These are phyloP conservation scores for Microplitis manilae DNA, from an alignment of 2,888 invertebrate species.

Conservation along the genomic window DNA sequence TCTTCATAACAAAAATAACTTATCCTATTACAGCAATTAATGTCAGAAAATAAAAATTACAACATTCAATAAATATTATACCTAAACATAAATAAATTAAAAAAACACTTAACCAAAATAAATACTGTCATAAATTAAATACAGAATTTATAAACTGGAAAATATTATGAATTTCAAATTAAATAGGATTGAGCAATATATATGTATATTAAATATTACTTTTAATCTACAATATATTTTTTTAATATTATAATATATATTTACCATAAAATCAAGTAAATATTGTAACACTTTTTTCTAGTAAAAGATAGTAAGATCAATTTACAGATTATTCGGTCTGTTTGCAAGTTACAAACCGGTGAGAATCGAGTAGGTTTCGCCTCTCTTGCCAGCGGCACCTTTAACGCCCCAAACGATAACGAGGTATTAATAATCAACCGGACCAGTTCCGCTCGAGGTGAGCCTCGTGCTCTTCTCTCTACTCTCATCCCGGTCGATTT, in stretches of 20 bases:
- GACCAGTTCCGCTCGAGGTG: conserved; percentile 46
- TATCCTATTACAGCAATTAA: not conserved
- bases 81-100: not conserved
- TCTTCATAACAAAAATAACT: not conserved
- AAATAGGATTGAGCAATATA: not conserved
- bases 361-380: conserved; percentile 29
- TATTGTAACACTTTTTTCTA: conserved; percentile 7
- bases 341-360: conserved; percentile 25
- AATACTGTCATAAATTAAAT: not conserved
- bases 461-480: conserved; percentile 35
- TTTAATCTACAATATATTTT: not conserved
- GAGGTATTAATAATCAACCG: conserved; percentile 66
- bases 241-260: not conserved
- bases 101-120: not conserved
- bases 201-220: not conserved
- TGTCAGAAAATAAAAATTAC: not conserved
- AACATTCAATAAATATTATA: too few species aligned
- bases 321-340: conserved; percentile 19
- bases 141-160: not conserved
- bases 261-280: not conserved
- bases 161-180: not conserved
- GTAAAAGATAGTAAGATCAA: conserved; percentile 14
- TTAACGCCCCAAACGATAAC: conserved; percentile 60
- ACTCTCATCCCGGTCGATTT: conserved; percentile 21
- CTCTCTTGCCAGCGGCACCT: conserved; percentile 33